Conservation (phyloP, 2,888 invertebrate genomes). For the Macroteleia sp. region DNA sequence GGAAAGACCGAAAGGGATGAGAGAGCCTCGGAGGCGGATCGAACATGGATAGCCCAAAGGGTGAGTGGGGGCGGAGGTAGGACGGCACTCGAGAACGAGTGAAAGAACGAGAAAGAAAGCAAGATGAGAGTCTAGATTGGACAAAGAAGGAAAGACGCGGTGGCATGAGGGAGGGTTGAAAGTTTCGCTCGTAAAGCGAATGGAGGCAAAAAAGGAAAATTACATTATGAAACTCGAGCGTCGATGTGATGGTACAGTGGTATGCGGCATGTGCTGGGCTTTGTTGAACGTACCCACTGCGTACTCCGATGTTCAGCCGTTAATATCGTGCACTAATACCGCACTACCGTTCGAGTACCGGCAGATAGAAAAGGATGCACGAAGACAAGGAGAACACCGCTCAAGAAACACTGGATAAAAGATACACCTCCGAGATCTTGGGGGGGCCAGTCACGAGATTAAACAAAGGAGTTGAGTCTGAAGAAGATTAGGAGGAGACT, state of each 20-base stretch:
- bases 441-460: constrained; percentile 69
- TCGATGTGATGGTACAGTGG: constrained; percentile 61
- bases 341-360: constrained; percentile 65
- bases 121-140: neutral
- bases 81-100: constrained; percentile 59
- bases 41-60: constrained; percentile 55
- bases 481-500: constrained; percentile 54
- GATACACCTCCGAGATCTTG: constrained; percentile 55
- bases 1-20: constrained; percentile 70
- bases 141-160: constrained; percentile 35
- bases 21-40: constrained; percentile 65
- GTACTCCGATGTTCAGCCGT: constrained; percentile 65
- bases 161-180: constrained; percentile 71
- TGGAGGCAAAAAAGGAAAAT: constrained; percentile 77
- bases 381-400: constrained; percentile 48
- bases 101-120: constrained; percentile 48
- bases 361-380: constrained; percentile 37
- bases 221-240: constrained; percentile 82
- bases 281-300: constrained; percentile 62
- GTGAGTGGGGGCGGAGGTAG: constrained; percentile 57
- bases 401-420: constrained; percentile 59
- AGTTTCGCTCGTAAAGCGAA: constrained; percentile 81
- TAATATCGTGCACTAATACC: constrained; percentile 68
- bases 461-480: constrained; percentile 72
- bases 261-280: constrained; percentile 63